Evolutionary conservation across 2,888 invertebrate species (phyloP), one percentile per base, ranked within the genome.

Genomic region (Caenorhabditis sp.): DNA sequence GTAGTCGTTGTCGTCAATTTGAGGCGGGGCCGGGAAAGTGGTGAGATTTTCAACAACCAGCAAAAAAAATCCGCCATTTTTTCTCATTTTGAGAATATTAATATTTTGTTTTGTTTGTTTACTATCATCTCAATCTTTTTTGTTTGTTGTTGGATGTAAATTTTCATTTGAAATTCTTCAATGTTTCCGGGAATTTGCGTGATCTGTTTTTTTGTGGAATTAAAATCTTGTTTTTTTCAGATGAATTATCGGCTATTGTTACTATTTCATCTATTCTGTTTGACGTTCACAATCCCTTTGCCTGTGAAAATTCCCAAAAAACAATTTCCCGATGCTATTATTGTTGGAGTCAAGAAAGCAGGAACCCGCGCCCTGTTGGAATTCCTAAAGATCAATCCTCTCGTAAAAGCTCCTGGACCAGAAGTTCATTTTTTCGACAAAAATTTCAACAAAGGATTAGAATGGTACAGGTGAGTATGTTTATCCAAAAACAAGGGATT

Each of bases 381-480:
- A 89, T 96, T 95, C 89, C 91, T 96, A 72, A 91, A 95, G 84
- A 91, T 97, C 62, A 97, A 97, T 90, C 94, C 94, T 17, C 92
- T 92, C 2, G 68, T 96, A 3, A 90, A 93, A 62, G 95, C 95
- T 0, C 95, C 95, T 1, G 93, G 94, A 19, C 93, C 94, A 24
- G 97, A 97, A 90, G 93, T 96, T 37, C 97, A 97, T 89, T 97
- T 96, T 90, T 97, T 97, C 89, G 96, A 97, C 90, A 92, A 95
- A 86, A 95, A 95, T 89, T 97, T 95, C 89, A 92, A 92, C 71
- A 91, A 92, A 79, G 97, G 97, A 0, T 90, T 96, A 71, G 95
- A 96, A 76, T 99, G 97, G 96, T 97, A 99, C 76, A 83, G 85
- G 87, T 87, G 37, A 70, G 84, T 72, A 2, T 49, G 21, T 23